Conservation (phyloP, 2,113 vertebrate species). For the Coreoperca whiteheadi region DNA sequence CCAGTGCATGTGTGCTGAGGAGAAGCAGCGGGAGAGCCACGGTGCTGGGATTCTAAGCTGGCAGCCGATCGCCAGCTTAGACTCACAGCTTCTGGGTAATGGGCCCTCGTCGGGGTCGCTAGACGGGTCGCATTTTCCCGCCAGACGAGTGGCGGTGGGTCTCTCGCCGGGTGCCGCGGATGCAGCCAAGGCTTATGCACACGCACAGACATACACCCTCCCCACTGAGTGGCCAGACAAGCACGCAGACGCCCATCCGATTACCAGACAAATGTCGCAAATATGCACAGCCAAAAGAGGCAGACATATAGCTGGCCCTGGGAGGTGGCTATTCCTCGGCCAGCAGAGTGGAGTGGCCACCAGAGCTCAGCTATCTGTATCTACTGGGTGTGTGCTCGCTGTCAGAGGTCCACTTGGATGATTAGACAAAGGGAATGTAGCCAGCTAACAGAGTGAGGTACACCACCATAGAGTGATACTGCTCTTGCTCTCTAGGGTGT, state of each 20-base stretch:
- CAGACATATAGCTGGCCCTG: slow-evolving; percentile 36
- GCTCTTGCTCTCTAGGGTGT: neutral
- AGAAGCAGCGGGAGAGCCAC: slow-evolving; percentile 1
- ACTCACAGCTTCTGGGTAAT: slow-evolving; percentile 74
- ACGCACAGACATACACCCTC: slow-evolving; percentile 6
- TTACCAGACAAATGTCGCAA: slow-evolving; percentile 55
- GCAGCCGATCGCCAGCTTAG: slow-evolving; percentile 34
- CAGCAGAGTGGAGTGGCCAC: slow-evolving; percentile 10
- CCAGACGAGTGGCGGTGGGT: slow-evolving; percentile 61
- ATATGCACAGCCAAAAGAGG: slow-evolving; percentile 39
- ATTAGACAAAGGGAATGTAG: slow-evolving; percentile 47
- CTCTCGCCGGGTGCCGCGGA: slow-evolving; percentile 40
- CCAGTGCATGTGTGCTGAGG: slow-evolving; percentile 13
- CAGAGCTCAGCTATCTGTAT: slow-evolving; percentile 34
- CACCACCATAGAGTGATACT: neutral
- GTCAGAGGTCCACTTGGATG: slow-evolving; percentile 42
- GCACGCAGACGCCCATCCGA: slow-evolving; percentile 15
- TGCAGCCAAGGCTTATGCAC: slow-evolving; percentile 52
- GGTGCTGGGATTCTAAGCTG: slow-evolving; percentile 37
- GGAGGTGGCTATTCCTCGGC: slow-evolving; percentile 4
- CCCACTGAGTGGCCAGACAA: slow-evolving; percentile 33
- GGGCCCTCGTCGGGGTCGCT: slow-evolving; percentile 56
- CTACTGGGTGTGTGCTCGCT: slow-evolving; percentile 25
- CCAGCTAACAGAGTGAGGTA: neutral
- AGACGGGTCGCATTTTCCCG: slow-evolving; percentile 51